A percentile compares a stretch with the other conserved stretches of the same genome.
These are phyloP conservation scores for Salpingus planirostris DNA, from an alignment of 2,888 invertebrate species.

Conservation along the genomic window DNA sequence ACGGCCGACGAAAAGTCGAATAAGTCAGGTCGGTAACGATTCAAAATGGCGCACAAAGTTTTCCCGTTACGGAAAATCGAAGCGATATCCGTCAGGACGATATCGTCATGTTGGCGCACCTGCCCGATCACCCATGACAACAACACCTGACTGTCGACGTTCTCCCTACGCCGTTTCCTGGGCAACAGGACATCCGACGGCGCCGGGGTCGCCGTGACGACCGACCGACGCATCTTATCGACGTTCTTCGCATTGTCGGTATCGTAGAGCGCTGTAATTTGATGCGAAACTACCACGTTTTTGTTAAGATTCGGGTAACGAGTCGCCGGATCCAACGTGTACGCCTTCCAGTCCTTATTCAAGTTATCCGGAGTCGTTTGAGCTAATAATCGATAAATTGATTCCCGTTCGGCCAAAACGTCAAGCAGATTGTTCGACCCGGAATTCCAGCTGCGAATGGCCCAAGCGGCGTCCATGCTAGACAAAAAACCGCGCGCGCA, in stretches of 20 bases:
- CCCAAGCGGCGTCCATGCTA: slow-evolving; percentile 94
- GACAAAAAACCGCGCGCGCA: slow-evolving; percentile 96
- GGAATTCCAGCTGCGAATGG: slow-evolving; percentile 73
- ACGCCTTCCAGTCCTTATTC: slow-evolving; percentile 78
- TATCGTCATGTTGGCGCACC: slow-evolving; percentile 53
- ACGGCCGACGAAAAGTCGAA: slow-evolving; percentile 63
- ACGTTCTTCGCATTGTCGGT: slow-evolving; percentile 59
- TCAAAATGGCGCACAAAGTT: slow-evolving; percentile 64
- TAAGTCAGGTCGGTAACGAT: slow-evolving; percentile 84
- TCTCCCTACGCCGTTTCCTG: slow-evolving; percentile 49
- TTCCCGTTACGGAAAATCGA: slow-evolving; percentile 60
- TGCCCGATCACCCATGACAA: slow-evolving; percentile 71
- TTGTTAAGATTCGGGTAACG: slow-evolving; percentile 79
- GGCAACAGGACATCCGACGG: slow-evolving; percentile 44
- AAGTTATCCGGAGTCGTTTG: slow-evolving; percentile 97
- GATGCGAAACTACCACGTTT: slow-evolving; percentile 64
- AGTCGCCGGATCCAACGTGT: slow-evolving; percentile 79
- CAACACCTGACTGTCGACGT: slow-evolving; percentile 59
- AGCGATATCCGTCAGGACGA: slow-evolving; percentile 57
- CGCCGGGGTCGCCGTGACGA: slow-evolving; percentile 15
- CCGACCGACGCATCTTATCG: slow-evolving; percentile 47
- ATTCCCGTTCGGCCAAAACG: slow-evolving; percentile 90
- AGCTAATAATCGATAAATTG: slow-evolving; percentile 58
- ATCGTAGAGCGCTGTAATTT: slow-evolving; percentile 63
- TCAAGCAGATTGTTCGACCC: slow-evolving; percentile 64